Base-by-base conservation (phyloP, 1,140 invertebrate genomes). In the Coenobita brevimanus region DNA sequence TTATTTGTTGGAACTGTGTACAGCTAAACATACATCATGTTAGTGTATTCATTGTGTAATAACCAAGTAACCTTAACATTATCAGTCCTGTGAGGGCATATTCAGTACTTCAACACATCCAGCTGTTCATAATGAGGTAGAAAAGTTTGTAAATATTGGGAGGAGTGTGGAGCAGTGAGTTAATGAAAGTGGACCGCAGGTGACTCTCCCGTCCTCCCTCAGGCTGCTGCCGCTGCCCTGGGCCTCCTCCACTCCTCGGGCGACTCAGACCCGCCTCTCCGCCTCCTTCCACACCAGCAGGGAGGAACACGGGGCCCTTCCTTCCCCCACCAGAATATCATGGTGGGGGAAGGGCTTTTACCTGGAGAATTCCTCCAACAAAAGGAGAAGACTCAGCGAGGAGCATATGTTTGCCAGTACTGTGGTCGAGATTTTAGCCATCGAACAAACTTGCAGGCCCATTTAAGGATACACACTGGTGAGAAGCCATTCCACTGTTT, bases 171-270 rank as follows among this genome's bases (percentile, higher is more conserved):
- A 69, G 85, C 75, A 73, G 46, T 50, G 67, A 50, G 41, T 79
- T 17, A 73, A 67, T 71, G 50, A 83, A 83, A 57, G 21, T 57
- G 73, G 67, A 69, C 76, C 85, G 46, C 64, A 67, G 85, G 85
- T 87, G 85, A 87, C 85, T 87, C 85, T 87, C 78, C 85, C 85
- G 78, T 87, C 85, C 85, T 80, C 78, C 85, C 78, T 87, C 85
- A 87, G 85, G 85, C 85, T 87, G 85, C 85, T 27, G 85, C 57
- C 27, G 85, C 85, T 81, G 85, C 85, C 69, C 54, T 87, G 85
- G 85, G 85, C 67, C 85, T 87, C 41, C 85, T 87, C 30, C 85
- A 87, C 24, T 81, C 85, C 24, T 67, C 76, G 13, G 76, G 85
- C 13, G 85, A 87, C 33, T 57, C 85, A 6, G 75, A 87, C 64